Percentiles rank a stretch among this genome's conserved stretches.
Conservation (phyloP, 2,113 vertebrate genomes). For the Oplegnathus fasciatus region DNA sequence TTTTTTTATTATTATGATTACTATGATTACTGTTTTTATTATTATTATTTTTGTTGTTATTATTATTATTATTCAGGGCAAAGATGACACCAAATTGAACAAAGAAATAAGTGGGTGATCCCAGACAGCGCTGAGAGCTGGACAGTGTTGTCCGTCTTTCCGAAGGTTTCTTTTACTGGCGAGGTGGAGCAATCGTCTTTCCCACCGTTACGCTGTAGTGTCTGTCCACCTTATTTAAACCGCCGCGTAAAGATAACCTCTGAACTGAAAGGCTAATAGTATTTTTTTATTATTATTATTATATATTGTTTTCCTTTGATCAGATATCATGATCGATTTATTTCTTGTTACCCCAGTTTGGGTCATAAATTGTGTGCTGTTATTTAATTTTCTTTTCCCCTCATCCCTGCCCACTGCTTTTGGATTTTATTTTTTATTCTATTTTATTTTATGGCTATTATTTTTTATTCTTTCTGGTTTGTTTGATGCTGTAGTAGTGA, state of each 20-base stretch:
- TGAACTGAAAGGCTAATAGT: conserved; percentile 62
- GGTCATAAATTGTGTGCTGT: conserved; percentile 75
- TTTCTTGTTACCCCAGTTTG: conserved; percentile 67
- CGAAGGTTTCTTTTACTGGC: conserved; percentile 63
- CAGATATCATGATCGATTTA: conserved; percentile 60
- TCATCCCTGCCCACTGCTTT: conserved; percentile 42
- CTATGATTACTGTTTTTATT: conserved; percentile 61
- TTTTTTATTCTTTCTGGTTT: conserved; percentile 51
- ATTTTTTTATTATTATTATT: conserved; percentile 61
- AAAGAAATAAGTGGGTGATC: conserved; percentile 64
- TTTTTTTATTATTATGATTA: conserved; percentile 67
- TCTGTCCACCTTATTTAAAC: conserved; percentile 49
- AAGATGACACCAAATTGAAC: conserved; percentile 86
- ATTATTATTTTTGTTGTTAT: conserved; percentile 61
- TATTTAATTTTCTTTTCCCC: conserved; percentile 39
- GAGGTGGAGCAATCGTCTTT: conserved; percentile 46
- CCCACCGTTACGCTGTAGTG: conserved; percentile 43
- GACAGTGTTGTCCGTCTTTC: conserved; percentile 27
- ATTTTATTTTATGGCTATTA: conserved; percentile 43
- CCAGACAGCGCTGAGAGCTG: conserved; percentile 40
- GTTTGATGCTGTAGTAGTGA: conserved; percentile 78
- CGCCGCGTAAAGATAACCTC: conserved; percentile 49
- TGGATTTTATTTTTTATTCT: conserved; percentile 40
- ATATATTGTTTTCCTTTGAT: conserved; percentile 61
- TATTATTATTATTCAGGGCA: conserved; percentile 83